phyloP scores from a whole-genome alignment of 2,113 vertebrate species.

The Rhinopomastus cyanomelas region DNA sequence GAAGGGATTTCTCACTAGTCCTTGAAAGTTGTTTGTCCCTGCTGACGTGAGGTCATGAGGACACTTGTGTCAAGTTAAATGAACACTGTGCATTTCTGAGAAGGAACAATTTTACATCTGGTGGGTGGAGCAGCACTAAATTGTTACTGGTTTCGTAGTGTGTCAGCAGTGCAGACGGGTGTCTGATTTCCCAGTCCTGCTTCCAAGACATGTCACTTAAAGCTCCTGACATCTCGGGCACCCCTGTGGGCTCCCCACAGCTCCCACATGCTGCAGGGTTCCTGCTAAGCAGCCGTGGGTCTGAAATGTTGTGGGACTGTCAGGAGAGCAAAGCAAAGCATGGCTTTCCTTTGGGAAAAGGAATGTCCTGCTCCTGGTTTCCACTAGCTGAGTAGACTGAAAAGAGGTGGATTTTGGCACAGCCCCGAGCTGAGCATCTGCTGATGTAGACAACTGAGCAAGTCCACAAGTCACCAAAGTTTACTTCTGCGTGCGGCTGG shows the following conservation, averaged over 20 bases:
- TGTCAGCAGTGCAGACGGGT: background rate
- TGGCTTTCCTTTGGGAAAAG: background rate
- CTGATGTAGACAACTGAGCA: background rate
- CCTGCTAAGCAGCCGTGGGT: background rate
- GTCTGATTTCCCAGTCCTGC: background rate
- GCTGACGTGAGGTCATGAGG: background rate
- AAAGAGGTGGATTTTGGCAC: background rate
- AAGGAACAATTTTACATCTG: background rate
- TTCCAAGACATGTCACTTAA: background rate
- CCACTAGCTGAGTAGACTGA: background rate
- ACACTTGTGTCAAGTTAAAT: background rate
- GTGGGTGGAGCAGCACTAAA: background rate
- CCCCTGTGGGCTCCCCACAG: background rate
- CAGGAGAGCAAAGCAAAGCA: background rate
- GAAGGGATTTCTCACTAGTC: background rate
- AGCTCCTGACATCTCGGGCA: background rate
- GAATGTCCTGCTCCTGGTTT: background rate
- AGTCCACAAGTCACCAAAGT: background rate
- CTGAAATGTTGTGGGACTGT: accelerated
- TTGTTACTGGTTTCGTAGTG: background rate
- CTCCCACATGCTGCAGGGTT: background rate
- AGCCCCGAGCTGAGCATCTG: background rate
- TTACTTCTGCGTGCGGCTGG: background rate
- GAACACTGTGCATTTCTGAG: background rate
- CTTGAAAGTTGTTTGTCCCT: background rate